A percentile compares a stretch with the other conserved stretches of the same genome.
phyloP scores from a whole-genome alignment of 1,140 invertebrate species.

The Alviniconcha marisindica region DNA sequence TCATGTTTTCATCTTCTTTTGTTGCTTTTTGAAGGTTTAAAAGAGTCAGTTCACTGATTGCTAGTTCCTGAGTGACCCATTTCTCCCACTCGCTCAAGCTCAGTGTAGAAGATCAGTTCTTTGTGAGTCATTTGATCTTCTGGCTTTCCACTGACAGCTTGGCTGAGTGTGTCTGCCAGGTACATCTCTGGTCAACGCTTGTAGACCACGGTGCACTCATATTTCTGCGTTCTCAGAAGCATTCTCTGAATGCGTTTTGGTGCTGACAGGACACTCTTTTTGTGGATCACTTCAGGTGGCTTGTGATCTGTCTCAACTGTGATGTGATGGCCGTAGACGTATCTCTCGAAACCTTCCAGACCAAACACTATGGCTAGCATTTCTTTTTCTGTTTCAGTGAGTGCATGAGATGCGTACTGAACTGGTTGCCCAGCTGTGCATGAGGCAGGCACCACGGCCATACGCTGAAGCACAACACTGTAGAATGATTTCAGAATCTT shows the following conservation, averaged over 20 bases:
- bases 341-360: constrained; percentile 72
- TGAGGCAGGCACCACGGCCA: not conserved
- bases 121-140: constrained; percentile 54
- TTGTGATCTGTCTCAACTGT: constrained; percentile 50
- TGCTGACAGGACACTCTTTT: constrained; percentile 44
- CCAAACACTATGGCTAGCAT: constrained; percentile 70
- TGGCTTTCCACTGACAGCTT: constrained; percentile 22
- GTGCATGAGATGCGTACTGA: constrained; percentile 69
- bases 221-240: constrained; percentile 68
- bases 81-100: constrained; percentile 42
- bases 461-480: constrained; percentile 21
- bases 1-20: constrained; percentile 2
- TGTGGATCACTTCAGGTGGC: constrained; percentile 47
- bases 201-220: constrained; percentile 73
- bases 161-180: constrained; percentile 65
- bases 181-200: constrained; percentile 69
- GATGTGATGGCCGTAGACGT: constrained; percentile 68
- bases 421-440: constrained; percentile 62
- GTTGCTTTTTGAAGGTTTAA: not conserved
- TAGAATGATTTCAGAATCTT: not conserved
- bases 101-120: not conserved
- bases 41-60: not conserved
- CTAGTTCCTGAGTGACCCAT: too few species aligned
- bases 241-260: constrained; percentile 52
- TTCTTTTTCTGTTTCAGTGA: constrained; percentile 75